Evolutionary conservation across 1,140 invertebrate genomes (phyloP), one percentile per base, ranked within the genome.

Genomic region (Neuroterus valhalla): DNA sequence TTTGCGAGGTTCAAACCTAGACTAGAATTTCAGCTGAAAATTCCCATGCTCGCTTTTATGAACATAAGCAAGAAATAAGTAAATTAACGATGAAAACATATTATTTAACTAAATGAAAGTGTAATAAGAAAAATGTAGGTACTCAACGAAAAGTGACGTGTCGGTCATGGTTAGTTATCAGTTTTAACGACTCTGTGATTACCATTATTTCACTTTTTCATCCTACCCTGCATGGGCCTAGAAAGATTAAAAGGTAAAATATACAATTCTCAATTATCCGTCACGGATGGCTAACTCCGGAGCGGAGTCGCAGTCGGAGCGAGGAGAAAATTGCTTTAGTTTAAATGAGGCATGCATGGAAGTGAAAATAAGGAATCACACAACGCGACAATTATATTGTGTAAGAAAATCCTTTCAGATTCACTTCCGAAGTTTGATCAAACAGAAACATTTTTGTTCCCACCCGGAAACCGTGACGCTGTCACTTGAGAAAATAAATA

Each of bases 321-420:
- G 72, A 77, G 75, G 78, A 81, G 82, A 85, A 83, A 85, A 83
- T 75, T 80, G 78, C 80, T 72, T 79, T 81, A 79, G 71, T 84
- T 76, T 81, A 78, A 82, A 82, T 81, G 78, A 84, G 77, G 74
- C 79, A 76, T 82, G 77, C 77, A 77, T 70, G 77, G 81, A 82
- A 83, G 80, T 84, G 80, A 85, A 84, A 82, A 84, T 76, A 77
- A 84, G 76, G 78, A 77, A 81, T 79, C 75, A 77, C 75, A 71
- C 73, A 75, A 79, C 52, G 19, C 68, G 76, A 78, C 78, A 76
- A 76, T 78, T 80, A 78, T 78, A 78, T 78, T 76, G 76, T 76
- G 66, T 69, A 78, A 80, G 76, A 80, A 78, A 78, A 75, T 70
- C 76, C 73, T 70, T 46, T 43, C 72, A 48, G 44, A 77, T 70